Conservation (phyloP, 2,888 invertebrate genomes). For the Leucophenga maculata region DNA sequence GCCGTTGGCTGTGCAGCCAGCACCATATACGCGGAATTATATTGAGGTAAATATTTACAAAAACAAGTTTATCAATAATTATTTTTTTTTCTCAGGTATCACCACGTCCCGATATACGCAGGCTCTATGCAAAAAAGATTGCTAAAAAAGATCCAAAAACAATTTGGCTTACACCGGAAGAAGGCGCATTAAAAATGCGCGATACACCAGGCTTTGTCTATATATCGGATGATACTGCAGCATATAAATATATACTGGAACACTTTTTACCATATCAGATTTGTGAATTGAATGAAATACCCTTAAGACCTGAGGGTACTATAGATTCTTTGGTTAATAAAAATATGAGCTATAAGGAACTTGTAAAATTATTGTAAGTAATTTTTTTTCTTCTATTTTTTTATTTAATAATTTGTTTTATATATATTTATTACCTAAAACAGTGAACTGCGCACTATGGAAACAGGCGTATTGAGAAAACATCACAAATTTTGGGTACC, state of each 20-base stretch:
- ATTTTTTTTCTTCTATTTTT: too few species aligned
- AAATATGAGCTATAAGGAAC: constrained; percentile 63
- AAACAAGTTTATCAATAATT: neutral
- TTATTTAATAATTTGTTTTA: neutral
- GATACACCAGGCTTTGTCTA: constrained; percentile 63
- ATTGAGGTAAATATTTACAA: constrained; percentile 53
- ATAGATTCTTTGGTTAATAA: constrained; percentile 48
- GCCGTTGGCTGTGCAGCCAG: constrained; percentile 74
- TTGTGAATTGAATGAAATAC: constrained; percentile 68
- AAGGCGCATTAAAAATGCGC: constrained; percentile 58
- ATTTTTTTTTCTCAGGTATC: constrained; percentile 38
- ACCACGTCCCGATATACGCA: constrained; percentile 50
- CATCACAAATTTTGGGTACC: constrained; percentile 60
- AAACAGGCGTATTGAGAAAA: constrained; percentile 62
- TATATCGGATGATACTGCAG: constrained; percentile 59
- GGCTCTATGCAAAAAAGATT: constrained; percentile 56
- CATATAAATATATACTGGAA: constrained; percentile 58
- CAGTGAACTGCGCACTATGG: constrained; percentile 61
- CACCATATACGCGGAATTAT: constrained; percentile 63
- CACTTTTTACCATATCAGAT: constrained; percentile 65
- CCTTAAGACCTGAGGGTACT: constrained; percentile 52
- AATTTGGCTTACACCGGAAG: constrained; percentile 56
- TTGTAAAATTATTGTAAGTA: constrained; percentile 47
- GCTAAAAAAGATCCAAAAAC: constrained; percentile 42
- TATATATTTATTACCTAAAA: too few species aligned